These are phyloP conservation scores for Aquatica leii DNA, from an alignment of 2,888 invertebrate genomes.

Conservation along the genomic window DNA sequence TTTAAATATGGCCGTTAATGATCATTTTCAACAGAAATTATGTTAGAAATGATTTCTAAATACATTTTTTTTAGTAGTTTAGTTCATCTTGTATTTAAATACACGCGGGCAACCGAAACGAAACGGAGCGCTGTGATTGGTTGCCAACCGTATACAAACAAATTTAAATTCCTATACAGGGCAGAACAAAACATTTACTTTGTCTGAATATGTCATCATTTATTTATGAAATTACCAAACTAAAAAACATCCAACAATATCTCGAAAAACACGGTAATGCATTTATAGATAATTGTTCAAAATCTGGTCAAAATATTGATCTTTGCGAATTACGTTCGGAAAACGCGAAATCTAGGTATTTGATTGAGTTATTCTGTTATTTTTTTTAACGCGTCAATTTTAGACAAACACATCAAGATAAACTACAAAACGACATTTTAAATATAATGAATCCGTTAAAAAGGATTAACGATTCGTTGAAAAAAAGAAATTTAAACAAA, in stretches of 20 bases:
- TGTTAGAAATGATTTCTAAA: too few relatives aligned
- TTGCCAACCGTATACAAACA: not conserved
- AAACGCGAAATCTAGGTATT: slow-evolving; percentile 39
- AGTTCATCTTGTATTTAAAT: too few relatives aligned
- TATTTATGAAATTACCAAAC: slow-evolving; percentile 47
- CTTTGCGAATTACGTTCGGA: slow-evolving; percentile 36
- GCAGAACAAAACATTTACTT: too few relatives aligned
- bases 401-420: too few relatives aligned
- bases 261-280: slow-evolving; percentile 48
- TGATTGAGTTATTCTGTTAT: not conserved
- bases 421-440: slow-evolving; percentile 27
- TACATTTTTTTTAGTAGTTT: too few relatives aligned
- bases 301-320: slow-evolving; percentile 35
- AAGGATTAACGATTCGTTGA: slow-evolving; percentile 40
- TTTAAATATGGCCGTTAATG: too few relatives aligned
- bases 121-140: too few relatives aligned
- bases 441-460: slow-evolving; percentile 40
- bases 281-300: slow-evolving; percentile 43
- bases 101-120: too few relatives aligned
- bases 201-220: slow-evolving; percentile 24
- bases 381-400: too few relatives aligned
- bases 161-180: not conserved
- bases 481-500: slow-evolving; percentile 40
- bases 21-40: too few relatives aligned
- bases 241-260: slow-evolving; percentile 47